Evolutionary conservation across 2,113 vertebrate species (phyloP).

Genomic region (Brachionichthys hirsutus): DNA sequence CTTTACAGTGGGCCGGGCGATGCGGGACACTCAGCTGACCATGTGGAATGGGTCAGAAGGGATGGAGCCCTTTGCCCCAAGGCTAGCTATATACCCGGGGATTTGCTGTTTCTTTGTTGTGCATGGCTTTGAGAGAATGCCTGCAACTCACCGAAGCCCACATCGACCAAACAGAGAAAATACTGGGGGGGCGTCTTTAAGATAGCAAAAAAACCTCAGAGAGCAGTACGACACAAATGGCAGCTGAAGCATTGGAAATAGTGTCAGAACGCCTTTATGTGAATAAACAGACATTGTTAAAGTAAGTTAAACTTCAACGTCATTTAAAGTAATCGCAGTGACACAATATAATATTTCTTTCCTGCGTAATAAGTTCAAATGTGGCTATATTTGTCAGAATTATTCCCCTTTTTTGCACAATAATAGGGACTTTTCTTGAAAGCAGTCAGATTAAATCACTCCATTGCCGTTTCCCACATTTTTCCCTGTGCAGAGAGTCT

Average conservation of each 20-base stretch:
- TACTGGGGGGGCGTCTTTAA: neutral
- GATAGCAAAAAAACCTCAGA: no score
- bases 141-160: conserved; percentile 10
- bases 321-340: no score
- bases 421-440: neutral
- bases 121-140: conserved; percentile 4
- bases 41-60: conserved; percentile 47
- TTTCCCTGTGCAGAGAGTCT: no score
- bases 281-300: no score
- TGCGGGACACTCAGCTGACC: conserved; percentile 64
- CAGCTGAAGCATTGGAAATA: no score
- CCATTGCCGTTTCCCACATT: neutral
- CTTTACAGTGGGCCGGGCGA: conserved; percentile 53
- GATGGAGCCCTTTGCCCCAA: conserved; percentile 25
- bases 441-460: neutral
- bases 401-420: no score
- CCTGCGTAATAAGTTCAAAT: no score
- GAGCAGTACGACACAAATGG: no score
- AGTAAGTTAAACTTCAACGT: no score
- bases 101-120: conserved; percentile 49
- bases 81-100: conserved; percentile 36
- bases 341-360: no score
- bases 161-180: conserved; percentile 4
- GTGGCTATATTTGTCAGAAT: no score
- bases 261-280: no score